phyloP scores from a whole-genome alignment of 2,888 invertebrate species.

The Acanthopleura granulata region DNA sequence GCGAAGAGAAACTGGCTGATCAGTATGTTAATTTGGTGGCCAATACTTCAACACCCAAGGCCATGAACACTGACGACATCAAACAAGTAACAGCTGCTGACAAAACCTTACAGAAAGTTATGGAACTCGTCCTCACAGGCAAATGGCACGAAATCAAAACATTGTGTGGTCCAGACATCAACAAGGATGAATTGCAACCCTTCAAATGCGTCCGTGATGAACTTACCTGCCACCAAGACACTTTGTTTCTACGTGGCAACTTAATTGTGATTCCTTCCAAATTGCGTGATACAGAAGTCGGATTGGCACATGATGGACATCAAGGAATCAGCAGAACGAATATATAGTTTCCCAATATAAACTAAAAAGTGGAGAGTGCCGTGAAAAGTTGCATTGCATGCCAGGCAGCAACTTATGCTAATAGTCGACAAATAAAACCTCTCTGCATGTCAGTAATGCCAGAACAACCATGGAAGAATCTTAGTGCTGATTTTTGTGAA shows the following conservation, averaged over 20 bases:
- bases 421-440: too few species aligned
- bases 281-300: slow-evolving; percentile 15
- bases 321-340: slow-evolving; percentile 31
- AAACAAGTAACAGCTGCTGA: not conserved
- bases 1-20: slow-evolving; percentile 25
- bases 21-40: slow-evolving; percentile 31
- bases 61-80: slow-evolving; percentile 13
- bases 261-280: not conserved
- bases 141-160: not conserved
- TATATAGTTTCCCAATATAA: slow-evolving; percentile 30
- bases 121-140: not conserved
- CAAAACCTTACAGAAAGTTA: slow-evolving; percentile 17
- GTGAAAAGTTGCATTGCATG: too few species aligned
- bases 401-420: too few species aligned
- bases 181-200: not conserved
- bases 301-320: slow-evolving; percentile 31
- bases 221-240: slow-evolving; percentile 5
- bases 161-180: not conserved
- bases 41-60: slow-evolving; percentile 25
- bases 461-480: too few species aligned
- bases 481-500: too few species aligned
- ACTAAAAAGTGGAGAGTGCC: slow-evolving; percentile 24
- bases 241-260: not conserved
- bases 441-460: too few species aligned
- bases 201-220: slow-evolving; percentile 5